Base-by-base conservation (phyloP, 1,140 invertebrate genomes). In the Thalassaphorura encarpata region DNA sequence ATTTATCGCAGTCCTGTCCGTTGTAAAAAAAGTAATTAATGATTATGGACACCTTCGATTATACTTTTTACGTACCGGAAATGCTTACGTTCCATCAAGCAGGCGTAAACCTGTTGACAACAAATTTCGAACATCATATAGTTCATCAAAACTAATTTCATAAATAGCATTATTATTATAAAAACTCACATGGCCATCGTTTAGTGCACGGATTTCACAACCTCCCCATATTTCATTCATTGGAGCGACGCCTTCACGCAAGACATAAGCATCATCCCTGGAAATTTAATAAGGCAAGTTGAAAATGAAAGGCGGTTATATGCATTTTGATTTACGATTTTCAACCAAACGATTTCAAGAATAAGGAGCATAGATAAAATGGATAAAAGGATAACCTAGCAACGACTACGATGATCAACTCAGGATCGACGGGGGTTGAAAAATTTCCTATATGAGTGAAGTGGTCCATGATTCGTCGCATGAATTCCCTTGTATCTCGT, bases 391-490 rank as follows among this genome's bases (percentile, higher is more conserved):
- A 23, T 48, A 48, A 60, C 63, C 80, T 82, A 0, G 89, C 89
- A 66, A 89, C 87, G 4, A 94, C 83, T 15, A 85, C 79, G 64
- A 87, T 90, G 58, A 91, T 85, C 18, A 94, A 72, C 13, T 83
- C 82, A 2, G 89, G 87, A 69, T 97, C 92, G 23, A 83, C 80
- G 0, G 78, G 78, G 4, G 82, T 72, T 15, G 87, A 84, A 68
- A 94, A 99, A 71, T 97, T 95, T 54, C 81, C 87, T 2, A 99
- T 73, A 73, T 97, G 93, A 2, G 96, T 99, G 70, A 90, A 98
- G 72, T 98, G 91, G 68, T 99, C 94, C 95, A 98, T 98, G 58
- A 99, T 83, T 0, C 92, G 92, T 24, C 87, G 76, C 95, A 99
- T 98, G 69, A 98, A 97, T 71, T 90, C 84, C 11, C 92, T n/a